These are phyloP conservation scores for Sternotherus odoratus DNA, from an alignment of 2,797 vertebrate species.

Conservation along the genomic window DNA sequence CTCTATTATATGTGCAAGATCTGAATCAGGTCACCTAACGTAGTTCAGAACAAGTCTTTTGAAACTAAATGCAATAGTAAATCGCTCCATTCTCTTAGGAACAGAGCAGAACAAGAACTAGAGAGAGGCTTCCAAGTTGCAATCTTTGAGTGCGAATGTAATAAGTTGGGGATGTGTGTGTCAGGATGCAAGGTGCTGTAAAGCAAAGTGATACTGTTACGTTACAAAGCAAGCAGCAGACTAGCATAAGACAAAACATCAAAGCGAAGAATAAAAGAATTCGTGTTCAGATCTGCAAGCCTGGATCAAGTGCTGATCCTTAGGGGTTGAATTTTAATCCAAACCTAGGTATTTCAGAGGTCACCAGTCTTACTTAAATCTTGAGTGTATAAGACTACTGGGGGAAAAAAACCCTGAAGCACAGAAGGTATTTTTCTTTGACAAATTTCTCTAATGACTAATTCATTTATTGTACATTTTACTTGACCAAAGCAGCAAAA, in stretches of 20 bases:
- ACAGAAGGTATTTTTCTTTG: slow-evolving; percentile 28
- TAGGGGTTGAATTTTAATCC: slow-evolving; percentile 56
- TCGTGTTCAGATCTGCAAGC: slow-evolving; percentile 43
- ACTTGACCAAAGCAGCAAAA: slow-evolving; percentile 21
- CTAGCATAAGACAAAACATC: slow-evolving; percentile 72
- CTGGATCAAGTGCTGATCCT: slow-evolving; percentile 47
- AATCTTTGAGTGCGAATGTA: not conserved
- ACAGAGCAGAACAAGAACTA: slow-evolving; percentile 39
- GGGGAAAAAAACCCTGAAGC: slow-evolving; percentile 13
- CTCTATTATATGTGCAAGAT: slow-evolving; percentile 53
- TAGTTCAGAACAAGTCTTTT: slow-evolving; percentile 65
- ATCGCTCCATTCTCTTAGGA: slow-evolving; percentile 61
- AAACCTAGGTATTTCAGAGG: slow-evolving; percentile 67
- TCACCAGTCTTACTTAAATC: slow-evolving; percentile 46
- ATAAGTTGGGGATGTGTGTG: slow-evolving; percentile 20
- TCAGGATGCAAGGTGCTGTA: slow-evolving; percentile 8
- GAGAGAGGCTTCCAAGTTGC: slow-evolving; percentile 45
- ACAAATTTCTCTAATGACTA: slow-evolving; percentile 44
- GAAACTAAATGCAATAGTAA: slow-evolving; percentile 58
- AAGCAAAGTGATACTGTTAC: slow-evolving; percentile 49
- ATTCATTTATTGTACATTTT: slow-evolving; percentile 18
- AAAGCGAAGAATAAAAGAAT: slow-evolving; percentile 69
- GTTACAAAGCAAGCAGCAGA: slow-evolving; percentile 56
- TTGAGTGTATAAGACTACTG: slow-evolving; percentile 35
- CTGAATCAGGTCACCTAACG: slow-evolving; percentile 64